Evolutionary conservation across 2,888 invertebrate genomes (phyloP).

Genomic region (Labia minor): DNA sequence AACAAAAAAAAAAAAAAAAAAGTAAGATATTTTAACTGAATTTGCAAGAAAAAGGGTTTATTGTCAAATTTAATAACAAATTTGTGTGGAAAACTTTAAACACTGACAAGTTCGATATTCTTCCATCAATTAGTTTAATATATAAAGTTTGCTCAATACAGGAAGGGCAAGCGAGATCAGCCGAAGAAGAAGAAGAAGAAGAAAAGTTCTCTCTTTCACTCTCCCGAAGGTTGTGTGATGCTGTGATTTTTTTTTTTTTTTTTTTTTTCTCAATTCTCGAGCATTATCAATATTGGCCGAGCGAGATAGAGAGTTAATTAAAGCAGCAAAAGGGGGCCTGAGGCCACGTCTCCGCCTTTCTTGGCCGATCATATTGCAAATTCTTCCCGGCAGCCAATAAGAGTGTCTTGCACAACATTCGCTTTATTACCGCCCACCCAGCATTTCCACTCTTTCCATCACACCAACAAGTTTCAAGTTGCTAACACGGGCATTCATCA

Average conservation of each 20-base stretch:
- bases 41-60: background rate
- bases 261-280: background rate
- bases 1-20: background rate
- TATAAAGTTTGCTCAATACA: background rate
- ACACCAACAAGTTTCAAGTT: background rate
- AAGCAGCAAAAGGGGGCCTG: background rate
- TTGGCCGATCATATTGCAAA: constrained; percentile 13
- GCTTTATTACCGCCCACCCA: background rate
- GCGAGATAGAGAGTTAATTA: constrained; percentile 8
- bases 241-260: no score
- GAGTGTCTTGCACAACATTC: constrained; percentile 13
- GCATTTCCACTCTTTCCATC: background rate
- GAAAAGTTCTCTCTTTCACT: background rate
- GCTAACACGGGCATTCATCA: constrained; percentile 1
- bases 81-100: background rate
- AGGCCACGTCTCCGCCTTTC: background rate
- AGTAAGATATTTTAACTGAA: background rate
- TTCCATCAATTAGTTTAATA: constrained; percentile 13
- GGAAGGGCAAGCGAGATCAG: background rate
- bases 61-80: constrained; percentile 8
- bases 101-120: constrained; percentile 8
- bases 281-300: constrained; percentile 13
- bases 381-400: constrained; percentile 2
- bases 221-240: background rate
- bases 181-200: background rate